phyloP scores from a whole-genome alignment of 2,113 vertebrate species.

The Zosterops borbonicus region DNA sequence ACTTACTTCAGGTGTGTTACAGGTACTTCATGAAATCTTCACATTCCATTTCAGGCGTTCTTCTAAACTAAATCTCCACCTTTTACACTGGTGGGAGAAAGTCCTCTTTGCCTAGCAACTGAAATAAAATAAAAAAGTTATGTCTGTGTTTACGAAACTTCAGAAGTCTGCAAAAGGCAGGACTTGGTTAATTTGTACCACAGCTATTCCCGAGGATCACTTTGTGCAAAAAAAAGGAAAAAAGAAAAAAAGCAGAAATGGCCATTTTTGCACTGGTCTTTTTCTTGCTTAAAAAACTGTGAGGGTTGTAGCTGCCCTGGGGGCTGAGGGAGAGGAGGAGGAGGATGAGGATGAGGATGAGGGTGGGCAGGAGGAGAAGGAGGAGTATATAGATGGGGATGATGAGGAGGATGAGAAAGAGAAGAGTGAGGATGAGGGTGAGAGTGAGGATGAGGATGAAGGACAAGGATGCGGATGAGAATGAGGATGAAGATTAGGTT shows the following conservation, averaged over 20 bases:
- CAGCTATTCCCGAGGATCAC: accelerated
- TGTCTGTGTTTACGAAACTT: not conserved
- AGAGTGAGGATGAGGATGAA: not conserved
- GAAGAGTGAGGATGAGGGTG: not conserved
- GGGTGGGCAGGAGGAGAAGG: accelerated
- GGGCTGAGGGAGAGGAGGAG: accelerated
- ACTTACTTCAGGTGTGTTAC: not conserved
- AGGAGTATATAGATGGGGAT: accelerated
- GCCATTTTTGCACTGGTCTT: accelerated
- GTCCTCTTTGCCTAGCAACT: not conserved
- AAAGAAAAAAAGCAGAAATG: not conserved
- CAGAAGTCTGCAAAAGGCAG: not conserved
- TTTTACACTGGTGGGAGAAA: not conserved
- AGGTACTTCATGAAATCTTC: no score
- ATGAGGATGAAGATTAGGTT: accelerated
- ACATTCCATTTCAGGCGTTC: accelerated
- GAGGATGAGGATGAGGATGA: accelerated
- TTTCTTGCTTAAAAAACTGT: not conserved
- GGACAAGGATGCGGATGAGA: no score
- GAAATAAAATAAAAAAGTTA: no score
- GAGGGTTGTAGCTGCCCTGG: not conserved
- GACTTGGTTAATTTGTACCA: not conserved
- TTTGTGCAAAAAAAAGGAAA: not conserved
- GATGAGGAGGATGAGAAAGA: no score
- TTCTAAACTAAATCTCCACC: not conserved